A percentile compares a stretch with the other conserved stretches of the same genome.
Evolutionary conservation across 2,888 invertebrate species (phyloP).

Genomic region (Sepiola atlantica): DNA sequence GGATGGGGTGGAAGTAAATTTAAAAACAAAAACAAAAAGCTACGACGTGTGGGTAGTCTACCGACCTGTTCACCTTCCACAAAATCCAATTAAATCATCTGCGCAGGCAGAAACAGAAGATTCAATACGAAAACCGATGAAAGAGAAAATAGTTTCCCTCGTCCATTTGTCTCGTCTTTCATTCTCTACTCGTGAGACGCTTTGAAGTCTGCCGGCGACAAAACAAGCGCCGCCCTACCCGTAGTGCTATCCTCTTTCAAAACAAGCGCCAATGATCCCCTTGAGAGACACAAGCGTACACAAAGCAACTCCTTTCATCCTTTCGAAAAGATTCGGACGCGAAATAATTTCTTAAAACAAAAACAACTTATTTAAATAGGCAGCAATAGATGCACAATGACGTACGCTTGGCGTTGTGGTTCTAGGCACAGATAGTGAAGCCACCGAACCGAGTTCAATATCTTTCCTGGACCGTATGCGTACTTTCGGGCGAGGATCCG

Average conservation of each 20-base stretch:
- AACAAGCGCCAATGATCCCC: neutral
- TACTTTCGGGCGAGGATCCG: too few relatives aligned
- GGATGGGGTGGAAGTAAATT: neutral
- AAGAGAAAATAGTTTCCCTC: neutral
- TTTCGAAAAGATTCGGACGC: neutral
- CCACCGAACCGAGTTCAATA: too few relatives aligned
- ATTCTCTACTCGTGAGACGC: neutral
- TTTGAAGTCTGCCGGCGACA: neutral
- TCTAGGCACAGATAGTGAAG: too few relatives aligned
- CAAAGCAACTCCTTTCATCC: neutral
- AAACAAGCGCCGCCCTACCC: neutral
- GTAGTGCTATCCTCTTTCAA: neutral
- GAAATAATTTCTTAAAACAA: neutral
- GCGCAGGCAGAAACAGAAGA: too few relatives aligned
- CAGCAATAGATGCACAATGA: neutral
- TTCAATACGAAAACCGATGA: neutral
- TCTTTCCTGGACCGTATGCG: too few relatives aligned
- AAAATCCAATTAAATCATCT: neutral
- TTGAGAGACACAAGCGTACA: neutral
- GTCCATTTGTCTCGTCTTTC: neutral
- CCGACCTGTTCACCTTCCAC: neutral
- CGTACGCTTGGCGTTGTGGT: too few relatives aligned
- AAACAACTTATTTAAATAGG: neutral
- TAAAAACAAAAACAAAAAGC: neutral
- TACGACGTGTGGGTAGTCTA: too few relatives aligned